These are phyloP conservation scores for Cryptoprocta ferox DNA, from an alignment of 2,797 vertebrate genomes.

Conservation along the genomic window DNA sequence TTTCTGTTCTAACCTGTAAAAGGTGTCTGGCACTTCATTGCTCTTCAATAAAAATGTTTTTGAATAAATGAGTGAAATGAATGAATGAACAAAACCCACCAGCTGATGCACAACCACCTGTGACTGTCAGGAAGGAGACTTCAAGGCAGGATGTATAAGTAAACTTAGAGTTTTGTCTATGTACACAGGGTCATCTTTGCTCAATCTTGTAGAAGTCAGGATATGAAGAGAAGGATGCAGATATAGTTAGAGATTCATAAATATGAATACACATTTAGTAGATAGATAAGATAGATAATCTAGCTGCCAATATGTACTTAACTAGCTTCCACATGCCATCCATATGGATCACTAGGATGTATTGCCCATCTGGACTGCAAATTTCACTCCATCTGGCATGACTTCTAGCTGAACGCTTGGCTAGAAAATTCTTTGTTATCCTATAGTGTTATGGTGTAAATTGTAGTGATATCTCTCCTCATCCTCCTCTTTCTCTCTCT, in stretches of 20 bases:
- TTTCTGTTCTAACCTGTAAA: not conserved
- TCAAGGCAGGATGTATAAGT: not conserved
- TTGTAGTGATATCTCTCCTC: not conserved
- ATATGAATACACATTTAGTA: not conserved
- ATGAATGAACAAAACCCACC: not conserved
- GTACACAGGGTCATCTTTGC: not conserved
- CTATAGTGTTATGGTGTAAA: not conserved
- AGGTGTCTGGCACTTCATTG: not conserved
- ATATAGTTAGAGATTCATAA: not conserved
- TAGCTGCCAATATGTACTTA: not conserved
- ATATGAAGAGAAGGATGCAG: not conserved
- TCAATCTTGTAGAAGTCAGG: not conserved
- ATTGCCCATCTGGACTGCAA: slow-evolving; percentile 51
- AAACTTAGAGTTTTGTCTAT: not conserved
- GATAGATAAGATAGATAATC: not conserved
- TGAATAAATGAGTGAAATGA: not conserved
- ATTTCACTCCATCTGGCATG: slow-evolving; percentile 54
- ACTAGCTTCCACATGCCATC: not conserved
- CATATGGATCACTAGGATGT: not conserved
- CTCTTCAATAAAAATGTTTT: not conserved
- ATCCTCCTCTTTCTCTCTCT: accelerated
- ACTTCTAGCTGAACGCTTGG: slow-evolving; percentile 34
- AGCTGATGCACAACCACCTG: not conserved
- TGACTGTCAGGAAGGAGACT: not conserved
- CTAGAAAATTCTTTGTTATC: slow-evolving; percentile 45